phyloP scores from a whole-genome alignment of 2,113 vertebrate species.

The Alces alces region DNA sequence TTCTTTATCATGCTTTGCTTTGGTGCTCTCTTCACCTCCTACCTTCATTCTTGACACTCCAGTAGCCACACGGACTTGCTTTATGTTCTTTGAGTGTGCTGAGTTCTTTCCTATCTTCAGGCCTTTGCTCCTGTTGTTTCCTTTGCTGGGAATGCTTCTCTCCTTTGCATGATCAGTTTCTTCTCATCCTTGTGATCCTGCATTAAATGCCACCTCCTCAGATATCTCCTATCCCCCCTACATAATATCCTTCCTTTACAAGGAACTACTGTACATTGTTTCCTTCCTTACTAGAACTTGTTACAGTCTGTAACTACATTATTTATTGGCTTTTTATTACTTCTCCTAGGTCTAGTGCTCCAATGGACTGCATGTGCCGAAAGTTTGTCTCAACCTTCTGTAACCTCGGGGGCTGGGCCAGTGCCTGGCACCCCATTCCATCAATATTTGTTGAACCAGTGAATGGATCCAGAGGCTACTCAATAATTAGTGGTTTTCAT shows the following conservation, averaged over 20 bases:
- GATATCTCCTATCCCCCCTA: neutral
- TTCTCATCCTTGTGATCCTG: neutral
- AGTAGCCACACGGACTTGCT: neutral
- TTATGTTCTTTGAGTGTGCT: neutral
- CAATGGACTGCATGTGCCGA: neutral
- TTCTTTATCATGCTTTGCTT: neutral
- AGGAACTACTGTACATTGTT: neutral
- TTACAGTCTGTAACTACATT: neutral
- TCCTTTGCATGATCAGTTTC: neutral
- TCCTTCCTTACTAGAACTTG: neutral
- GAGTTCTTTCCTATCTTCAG: neutral
- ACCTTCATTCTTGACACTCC: neutral
- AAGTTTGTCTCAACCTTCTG: neutral
- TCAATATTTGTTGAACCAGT: constrained; percentile 33
- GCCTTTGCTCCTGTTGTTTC: neutral
- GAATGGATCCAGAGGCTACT: constrained; percentile 31
- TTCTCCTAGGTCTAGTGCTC: neutral
- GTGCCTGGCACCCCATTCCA: neutral
- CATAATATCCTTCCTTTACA: neutral
- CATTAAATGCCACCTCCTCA: neutral
- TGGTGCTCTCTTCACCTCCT: neutral
- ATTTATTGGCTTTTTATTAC: neutral
- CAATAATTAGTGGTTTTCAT: constrained; percentile 56
- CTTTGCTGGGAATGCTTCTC: neutral
- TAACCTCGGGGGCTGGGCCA: neutral